Evolutionary conservation across 1,140 invertebrate species (phyloP).

Genomic region (Drosophila arawakana): DNA sequence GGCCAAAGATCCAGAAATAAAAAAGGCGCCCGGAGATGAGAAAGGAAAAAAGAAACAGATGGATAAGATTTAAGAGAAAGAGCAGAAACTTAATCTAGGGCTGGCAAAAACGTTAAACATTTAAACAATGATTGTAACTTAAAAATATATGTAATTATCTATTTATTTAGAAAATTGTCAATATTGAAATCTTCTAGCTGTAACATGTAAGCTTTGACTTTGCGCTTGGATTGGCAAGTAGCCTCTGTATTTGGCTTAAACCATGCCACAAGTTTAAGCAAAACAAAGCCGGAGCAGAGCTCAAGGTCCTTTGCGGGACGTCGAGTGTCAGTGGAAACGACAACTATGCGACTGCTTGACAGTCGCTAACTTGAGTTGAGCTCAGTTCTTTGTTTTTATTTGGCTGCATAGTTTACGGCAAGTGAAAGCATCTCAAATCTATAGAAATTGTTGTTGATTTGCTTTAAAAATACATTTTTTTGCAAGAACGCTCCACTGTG

Average conservation of each 20-base stretch:
- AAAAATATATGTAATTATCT: too few species aligned
- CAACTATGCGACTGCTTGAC: conserved; percentile 69
- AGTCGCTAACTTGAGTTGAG: conserved; percentile 63
- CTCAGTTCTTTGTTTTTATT: conserved; percentile 54
- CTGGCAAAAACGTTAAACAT: too few species aligned
- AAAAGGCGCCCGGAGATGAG: not conserved
- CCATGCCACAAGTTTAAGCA: conserved; percentile 66
- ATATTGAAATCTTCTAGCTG: too few species aligned
- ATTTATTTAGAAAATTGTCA: too few species aligned
- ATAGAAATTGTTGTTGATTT: conserved; percentile 15
- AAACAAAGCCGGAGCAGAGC: conserved; percentile 61
- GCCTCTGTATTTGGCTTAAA: conserved; percentile 74
- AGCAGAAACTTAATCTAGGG: too few species aligned
- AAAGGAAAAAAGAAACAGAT: conserved; percentile 4
- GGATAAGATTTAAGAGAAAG: not conserved
- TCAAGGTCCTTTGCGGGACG: conserved; percentile 54
- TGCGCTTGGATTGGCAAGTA: conserved; percentile 16
- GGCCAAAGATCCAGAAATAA: conserved; percentile 8
- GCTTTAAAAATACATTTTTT: conserved; percentile 28
- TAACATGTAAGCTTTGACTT: conserved; percentile 51
- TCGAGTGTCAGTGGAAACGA: conserved; percentile 59
- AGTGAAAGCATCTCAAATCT: conserved; percentile 52
- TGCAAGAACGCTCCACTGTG: conserved; percentile 23
- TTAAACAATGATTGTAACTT: too few species aligned
- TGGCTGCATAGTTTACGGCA: conserved; percentile 37